Evolutionary conservation across 2,888 invertebrate genomes (phyloP), one percentile per base, ranked within the genome.

Genomic region (Polydrusus cervinus): DNA sequence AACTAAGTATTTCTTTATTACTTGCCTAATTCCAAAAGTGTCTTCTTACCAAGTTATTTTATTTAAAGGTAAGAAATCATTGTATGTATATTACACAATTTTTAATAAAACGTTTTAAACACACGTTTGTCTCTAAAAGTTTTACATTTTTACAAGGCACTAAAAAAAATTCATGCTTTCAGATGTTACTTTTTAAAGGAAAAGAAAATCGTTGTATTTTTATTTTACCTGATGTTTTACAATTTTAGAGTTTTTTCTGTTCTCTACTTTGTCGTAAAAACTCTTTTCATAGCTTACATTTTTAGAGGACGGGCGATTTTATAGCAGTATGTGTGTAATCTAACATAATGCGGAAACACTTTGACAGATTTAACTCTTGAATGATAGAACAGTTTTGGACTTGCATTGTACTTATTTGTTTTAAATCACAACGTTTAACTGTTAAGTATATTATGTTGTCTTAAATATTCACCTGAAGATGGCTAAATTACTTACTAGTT

Each of bases 181-280:
- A 43, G 43, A 43, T n/a, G 43, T 43, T 43, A n/a, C 43, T n/a
- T 43, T 43, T 43, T 43, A 43, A 7, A 43, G n/a, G 3, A n/a
- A 13, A 13, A 40, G 40, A n/a, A 13, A 43, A 43, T 8, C 43
- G 6, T 43, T 43, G 43, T 43, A 43, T 43, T 47, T 25, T 47
- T 8, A 14, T 51, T 51, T 20, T 51, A 51, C 13, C 20, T 14
- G 25, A 8, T 20, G 51, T 18, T 51, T 51, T 51, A 51, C 51
- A 25, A 20, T 49, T 51, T 51, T 51, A 20, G 13, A 51, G 51
- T 51, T 51, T 51, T 51, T 51, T 51, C 51, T 25, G 16, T 10
- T 49, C 16, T 49, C 10, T 9, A 9, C 11, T 8, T 11, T 25
- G 51, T 51, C 51, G 25, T 51, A 25, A 51, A 51, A 51, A 18